phyloP scores from a whole-genome alignment of 2,888 invertebrate genomes.

The Amitus sp. region DNA sequence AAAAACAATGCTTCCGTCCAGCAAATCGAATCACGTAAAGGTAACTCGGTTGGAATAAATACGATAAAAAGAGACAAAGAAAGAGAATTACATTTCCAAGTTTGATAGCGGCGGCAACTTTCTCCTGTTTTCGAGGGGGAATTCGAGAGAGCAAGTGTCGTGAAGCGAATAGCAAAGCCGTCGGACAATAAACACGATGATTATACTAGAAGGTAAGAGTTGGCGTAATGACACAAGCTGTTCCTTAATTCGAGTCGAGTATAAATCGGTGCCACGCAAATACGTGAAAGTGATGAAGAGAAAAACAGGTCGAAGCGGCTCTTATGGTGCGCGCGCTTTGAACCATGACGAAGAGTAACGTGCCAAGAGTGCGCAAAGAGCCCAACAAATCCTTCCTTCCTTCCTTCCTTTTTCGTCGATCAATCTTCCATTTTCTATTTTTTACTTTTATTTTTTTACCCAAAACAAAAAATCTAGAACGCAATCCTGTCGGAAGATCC shows the following conservation, averaged over 20 bases:
- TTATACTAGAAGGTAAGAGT: constrained; percentile 8
- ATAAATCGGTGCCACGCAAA: constrained; percentile 36
- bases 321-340: constrained; percentile 19
- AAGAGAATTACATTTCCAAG: too few species aligned
- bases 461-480: constrained; percentile 39
- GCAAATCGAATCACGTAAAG: background rate
- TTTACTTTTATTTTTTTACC: too few species aligned
- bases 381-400: constrained; percentile 37
- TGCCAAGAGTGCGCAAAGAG: constrained; percentile 37
- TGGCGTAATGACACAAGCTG: constrained; percentile 4
- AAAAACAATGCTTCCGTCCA: too few species aligned
- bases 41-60: too few species aligned
- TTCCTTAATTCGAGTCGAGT: constrained; percentile 15
- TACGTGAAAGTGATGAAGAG: constrained; percentile 36
- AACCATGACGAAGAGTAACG: constrained; percentile 21
- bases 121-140: background rate
- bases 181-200: background rate
- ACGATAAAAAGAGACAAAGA: too few species aligned
- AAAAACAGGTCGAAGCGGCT: constrained; percentile 32
- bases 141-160: background rate
- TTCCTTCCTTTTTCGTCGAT: constrained; percentile 38
- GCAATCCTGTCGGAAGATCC: too few species aligned
- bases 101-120: background rate
- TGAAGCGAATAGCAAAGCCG: constrained; percentile 1
- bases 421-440: too few species aligned